Base-by-base conservation (phyloP, 2,797 vertebrate genomes). In the Distichodus sexfasciatus region DNA sequence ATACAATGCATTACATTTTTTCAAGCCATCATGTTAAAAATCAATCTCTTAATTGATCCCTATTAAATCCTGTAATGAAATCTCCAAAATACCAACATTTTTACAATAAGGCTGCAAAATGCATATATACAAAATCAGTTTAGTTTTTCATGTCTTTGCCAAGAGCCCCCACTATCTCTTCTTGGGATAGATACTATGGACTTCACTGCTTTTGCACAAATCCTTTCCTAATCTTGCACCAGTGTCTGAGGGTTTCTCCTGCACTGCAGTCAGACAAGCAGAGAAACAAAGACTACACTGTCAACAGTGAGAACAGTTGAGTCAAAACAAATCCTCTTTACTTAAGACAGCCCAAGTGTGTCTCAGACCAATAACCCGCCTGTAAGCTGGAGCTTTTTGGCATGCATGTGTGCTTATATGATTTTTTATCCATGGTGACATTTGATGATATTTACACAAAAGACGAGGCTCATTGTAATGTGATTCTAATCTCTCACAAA, bases 251-350 rank as follows among this genome's bases (percentile, higher is more conserved):
- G 14, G 10, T 50, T 19, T 17, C 35, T n/a, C 51, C 59, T 33
- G 29, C 28, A 44, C 60, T 61, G 33, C 43, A 44, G 60, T 38
- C 24, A 65, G 53, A 69, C 68, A 60, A 59, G 53, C 72, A 43
- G 17, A 69, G 70, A 74, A 63, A 66, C 61, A 79, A 62, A 63
- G 53, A 41, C 50, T 43, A 11, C 41, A n/a, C 53, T 41, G 19
- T 14, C 31, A 59, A 38, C 36, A 59, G 61, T 53, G 66, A 66
- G 63, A 73, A 54, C 28, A 40, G 67, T 68, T 59, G 59, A 46
- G 71, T 62, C 76, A 66, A 76, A 66, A 62, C 68, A 69, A 81
- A 78, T 78, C 68, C 71, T 66, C 47, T 38, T 41, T 6, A 26
- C 55, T 61, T 47, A 57, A 43, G 63, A 64, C 15, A 26, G 71